Base-by-base conservation (phyloP, 2,888 invertebrate genomes). In the Pegoplata infirma region DNA sequence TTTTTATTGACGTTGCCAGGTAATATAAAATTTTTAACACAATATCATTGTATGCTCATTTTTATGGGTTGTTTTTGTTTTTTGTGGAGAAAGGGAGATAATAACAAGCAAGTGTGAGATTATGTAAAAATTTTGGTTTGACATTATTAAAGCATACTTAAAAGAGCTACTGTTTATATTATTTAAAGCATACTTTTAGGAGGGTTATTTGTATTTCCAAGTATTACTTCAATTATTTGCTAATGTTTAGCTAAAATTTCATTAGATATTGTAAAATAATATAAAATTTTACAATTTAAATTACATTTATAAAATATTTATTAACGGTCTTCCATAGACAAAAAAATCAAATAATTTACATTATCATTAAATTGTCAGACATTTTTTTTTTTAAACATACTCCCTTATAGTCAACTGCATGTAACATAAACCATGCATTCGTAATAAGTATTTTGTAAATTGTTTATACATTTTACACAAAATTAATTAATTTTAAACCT, bases 401-500 rank as follows among this genome's bases (percentile, higher is more conserved):
- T 1, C 3, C 36, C n/a, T 2, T n/a, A 40, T 5, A n/a, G 12
- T 40, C 36, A 5, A 25, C 25, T 25, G 25, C 6, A n/a, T n/a
- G n/a, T n/a, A n/a, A n/a, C n/a, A n/a, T n/a, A 32, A 10, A 32
- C 32, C 46, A 61, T 53, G 46, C 59, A 55, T 61, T 49, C 55
- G 40, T 28, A n/a, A n/a, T n/a, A n/a, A n/a, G n/a, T n/a, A n/a
- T n/a, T n/a, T n/a, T n/a, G n/a, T n/a, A 68, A 75, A 64, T 76
- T 76, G 49, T 76, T 76, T 76, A 44, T 76, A 76, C 75, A 47
- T 75, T 75, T 68, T 76, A 76, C 68, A 76, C 63, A 76, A 76
- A 76, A 69, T 79, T 79, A 79, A 79, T 79, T 79, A 79, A 79
- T 75, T 75, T 79, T 75, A 79, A 78, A 58, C 79, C 75, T 79